These are phyloP conservation scores for Eonycteris spelaea DNA, from an alignment of 2,113 vertebrate genomes.

Conservation along the genomic window DNA sequence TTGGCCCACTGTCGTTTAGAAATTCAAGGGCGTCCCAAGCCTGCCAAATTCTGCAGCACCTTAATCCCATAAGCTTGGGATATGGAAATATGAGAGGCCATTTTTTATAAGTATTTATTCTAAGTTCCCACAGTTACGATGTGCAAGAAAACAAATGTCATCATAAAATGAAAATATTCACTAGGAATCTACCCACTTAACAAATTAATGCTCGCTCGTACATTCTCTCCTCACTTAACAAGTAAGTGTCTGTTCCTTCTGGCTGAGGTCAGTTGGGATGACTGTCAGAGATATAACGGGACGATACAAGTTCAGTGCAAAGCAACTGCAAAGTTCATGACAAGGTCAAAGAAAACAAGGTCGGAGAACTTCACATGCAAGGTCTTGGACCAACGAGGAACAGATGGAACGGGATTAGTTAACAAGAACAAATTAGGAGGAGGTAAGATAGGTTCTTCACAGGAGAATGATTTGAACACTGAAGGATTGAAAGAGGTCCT, in stretches of 20 bases:
- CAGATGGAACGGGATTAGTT: neutral
- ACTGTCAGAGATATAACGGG: neutral
- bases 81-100: neutral
- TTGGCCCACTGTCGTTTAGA: neutral
- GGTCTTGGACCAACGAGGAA: neutral
- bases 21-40: neutral
- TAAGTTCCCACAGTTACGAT: slow-evolving; percentile 17
- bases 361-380: neutral
- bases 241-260: neutral
- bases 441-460: neutral
- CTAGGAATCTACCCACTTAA: slow-evolving; percentile 22
- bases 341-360: neutral
- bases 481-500: neutral
- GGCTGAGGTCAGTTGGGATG: neutral
- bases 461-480: neutral
- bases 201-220: slow-evolving; percentile 2
- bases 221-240: neutral
- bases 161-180: slow-evolving; percentile 19
- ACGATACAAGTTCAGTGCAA: neutral
- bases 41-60: neutral
- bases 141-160: slow-evolving; percentile 45
- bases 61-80: neutral
- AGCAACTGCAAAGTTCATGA: neutral
- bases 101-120: slow-evolving; percentile 35
- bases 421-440: neutral